phyloP scores from a whole-genome alignment of 2,113 vertebrate genomes.

The Coptodon bakossiorum region DNA sequence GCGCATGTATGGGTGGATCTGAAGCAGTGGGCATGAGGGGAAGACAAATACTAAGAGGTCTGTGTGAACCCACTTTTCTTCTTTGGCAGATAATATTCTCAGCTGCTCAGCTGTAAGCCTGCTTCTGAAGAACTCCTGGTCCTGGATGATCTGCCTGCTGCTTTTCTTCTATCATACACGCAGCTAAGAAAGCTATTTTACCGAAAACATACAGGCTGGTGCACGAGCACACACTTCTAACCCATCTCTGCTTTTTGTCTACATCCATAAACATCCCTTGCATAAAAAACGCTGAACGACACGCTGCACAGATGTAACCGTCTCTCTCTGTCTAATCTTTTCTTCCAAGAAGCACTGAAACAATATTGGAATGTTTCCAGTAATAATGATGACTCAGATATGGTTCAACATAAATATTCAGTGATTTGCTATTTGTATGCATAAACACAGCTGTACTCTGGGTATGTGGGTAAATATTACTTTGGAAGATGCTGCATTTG shows the following conservation, averaged over 20 bases:
- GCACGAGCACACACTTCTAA: background rate
- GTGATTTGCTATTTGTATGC: background rate
- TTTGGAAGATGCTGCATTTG: slow-evolving; percentile 1
- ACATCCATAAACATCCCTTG: background rate
- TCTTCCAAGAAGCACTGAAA: background rate
- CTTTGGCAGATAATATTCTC: slow-evolving; percentile 51
- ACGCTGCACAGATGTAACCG: background rate
- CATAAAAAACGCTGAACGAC: background rate
- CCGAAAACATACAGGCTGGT: background rate
- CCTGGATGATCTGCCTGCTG: slow-evolving; percentile 46
- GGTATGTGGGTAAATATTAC: background rate
- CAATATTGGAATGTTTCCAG: background rate
- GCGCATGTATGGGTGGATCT: background rate
- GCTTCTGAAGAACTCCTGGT: slow-evolving; percentile 53
- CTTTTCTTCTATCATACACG: slow-evolving; percentile 30
- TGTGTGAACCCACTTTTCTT: background rate
- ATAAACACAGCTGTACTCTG: background rate
- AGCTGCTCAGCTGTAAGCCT: slow-evolving; percentile 67
- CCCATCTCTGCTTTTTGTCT: background rate
- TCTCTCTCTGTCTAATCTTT: background rate
- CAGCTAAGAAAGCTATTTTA: background rate
- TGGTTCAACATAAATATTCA: background rate
- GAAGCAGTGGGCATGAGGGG: background rate
- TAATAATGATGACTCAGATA: background rate
- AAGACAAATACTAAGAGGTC: background rate